These are phyloP conservation scores for Drosophila hamatofila DNA, from an alignment of 2,888 invertebrate genomes.

Conservation along the genomic window DNA sequence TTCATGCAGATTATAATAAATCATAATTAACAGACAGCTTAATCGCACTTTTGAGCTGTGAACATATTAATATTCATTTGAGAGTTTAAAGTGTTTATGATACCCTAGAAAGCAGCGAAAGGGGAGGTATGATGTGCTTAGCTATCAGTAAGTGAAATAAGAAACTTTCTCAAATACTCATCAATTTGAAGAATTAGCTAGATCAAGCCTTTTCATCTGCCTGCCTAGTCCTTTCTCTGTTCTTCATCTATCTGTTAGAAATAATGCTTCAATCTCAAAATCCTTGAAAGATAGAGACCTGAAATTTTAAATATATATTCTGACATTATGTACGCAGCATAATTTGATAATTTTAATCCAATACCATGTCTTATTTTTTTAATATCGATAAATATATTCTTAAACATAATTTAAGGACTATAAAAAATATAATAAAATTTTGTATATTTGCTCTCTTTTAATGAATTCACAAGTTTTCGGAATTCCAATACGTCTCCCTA, in stretches of 20 bases:
- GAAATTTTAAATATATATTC: neutral
- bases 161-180: neutral
- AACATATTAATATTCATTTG: conserved; percentile 10
- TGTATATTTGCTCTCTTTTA: too few relatives aligned
- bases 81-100: neutral
- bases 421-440: neutral
- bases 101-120: neutral
- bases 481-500: too few relatives aligned
- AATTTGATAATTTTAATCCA: neutral
- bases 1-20: neutral
- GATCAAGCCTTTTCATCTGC: neutral
- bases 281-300: too few relatives aligned
- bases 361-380: neutral
- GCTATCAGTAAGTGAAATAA: too few relatives aligned
- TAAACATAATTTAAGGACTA: neutral
- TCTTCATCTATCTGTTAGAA: neutral
- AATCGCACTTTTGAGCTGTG: conserved; percentile 1
- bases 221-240: neutral
- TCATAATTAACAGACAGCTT: conserved; percentile 9
- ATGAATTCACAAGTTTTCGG: neutral
- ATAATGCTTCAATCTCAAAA: neutral
- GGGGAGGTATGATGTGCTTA: neutral
- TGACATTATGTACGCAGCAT: neutral
- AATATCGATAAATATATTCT: neutral
- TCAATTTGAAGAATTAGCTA: neutral